Percentiles rank a stretch among this genome's conserved stretches.
Evolutionary conservation across 1,140 invertebrate genomes (phyloP).

Genomic region (Melanaphis sacchari): DNA sequence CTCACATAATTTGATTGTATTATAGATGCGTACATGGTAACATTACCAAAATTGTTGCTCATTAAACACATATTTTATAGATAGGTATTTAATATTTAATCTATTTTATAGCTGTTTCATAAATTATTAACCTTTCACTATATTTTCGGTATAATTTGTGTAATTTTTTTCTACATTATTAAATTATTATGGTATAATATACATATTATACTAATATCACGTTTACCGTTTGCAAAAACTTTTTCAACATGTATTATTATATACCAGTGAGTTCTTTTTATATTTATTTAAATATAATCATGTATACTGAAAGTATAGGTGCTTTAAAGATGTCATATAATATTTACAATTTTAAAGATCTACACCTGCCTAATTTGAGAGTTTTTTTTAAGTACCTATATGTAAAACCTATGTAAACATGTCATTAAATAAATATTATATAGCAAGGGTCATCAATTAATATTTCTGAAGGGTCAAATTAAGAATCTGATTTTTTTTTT

Average conservation of each 20-base stretch:
- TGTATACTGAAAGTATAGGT: not conserved
- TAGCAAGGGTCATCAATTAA: too few species aligned
- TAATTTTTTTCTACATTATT: not conserved
- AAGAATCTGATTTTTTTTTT: too few species aligned
- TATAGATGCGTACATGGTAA: not conserved
- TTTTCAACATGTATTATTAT: not conserved
- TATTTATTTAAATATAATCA: not conserved
- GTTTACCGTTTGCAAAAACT: not conserved
- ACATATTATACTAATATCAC: not conserved
- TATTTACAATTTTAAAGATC: not conserved
- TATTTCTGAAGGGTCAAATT: too few species aligned
- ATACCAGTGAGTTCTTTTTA: not conserved
- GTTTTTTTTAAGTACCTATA: not conserved
- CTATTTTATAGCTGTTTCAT: not conserved
- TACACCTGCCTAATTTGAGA: not conserved
- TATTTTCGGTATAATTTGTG: not conserved
- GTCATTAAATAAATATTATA: not conserved
- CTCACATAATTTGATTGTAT: not conserved
- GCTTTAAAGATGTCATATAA: not conserved
- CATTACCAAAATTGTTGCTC: not conserved
- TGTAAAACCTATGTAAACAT: not conserved
- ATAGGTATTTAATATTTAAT: not conserved
- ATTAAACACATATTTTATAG: not conserved
- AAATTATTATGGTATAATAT: not conserved
- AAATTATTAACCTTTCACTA: constrained; percentile 22